Evolutionary conservation across 1,140 invertebrate genomes (phyloP).

Genomic region (Acromyrmex heyeri): DNA sequence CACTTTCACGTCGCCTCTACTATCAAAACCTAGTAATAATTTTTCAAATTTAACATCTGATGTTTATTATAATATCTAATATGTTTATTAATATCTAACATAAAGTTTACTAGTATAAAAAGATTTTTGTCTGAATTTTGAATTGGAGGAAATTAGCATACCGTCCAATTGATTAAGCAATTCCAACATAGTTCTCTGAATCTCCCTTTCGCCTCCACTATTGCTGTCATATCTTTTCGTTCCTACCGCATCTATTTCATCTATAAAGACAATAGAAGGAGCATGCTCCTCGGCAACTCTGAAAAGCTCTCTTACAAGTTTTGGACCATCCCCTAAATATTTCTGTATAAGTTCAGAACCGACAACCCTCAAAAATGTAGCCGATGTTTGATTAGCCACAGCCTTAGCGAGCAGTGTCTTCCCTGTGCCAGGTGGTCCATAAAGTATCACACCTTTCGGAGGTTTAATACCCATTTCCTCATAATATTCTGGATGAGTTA

Average conservation of each 20-base stretch:
- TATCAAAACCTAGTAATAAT: constrained; percentile 89
- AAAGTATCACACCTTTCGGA: constrained; percentile 99
- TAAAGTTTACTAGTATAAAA: neutral
- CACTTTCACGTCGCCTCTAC: constrained; percentile 93
- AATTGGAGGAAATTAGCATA: constrained; percentile 11
- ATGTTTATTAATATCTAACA: constrained; percentile 4
- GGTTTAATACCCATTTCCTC: constrained; percentile 99
- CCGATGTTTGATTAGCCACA: constrained; percentile 99
- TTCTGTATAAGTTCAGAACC: constrained; percentile 99
- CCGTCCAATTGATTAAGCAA: constrained; percentile 99
- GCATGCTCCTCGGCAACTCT: constrained; percentile 99
- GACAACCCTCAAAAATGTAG: constrained; percentile 99
- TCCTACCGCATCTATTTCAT: constrained; percentile 99
- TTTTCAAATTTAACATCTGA: no score
- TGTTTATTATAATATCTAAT: no score
- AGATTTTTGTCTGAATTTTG: constrained; percentile 20
- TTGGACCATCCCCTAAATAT: constrained; percentile 99
- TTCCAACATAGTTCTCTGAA: constrained; percentile 99
- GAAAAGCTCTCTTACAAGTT: constrained; percentile 98
- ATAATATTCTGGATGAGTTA: constrained; percentile 99
- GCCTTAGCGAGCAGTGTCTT: constrained; percentile 99
- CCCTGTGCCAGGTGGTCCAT: constrained; percentile 99
- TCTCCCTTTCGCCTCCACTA: constrained; percentile 99
- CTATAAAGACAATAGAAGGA: constrained; percentile 99
- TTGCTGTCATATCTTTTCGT: constrained; percentile 99